Percentiles rank a stretch among this genome's conserved stretches.
phyloP scores from a whole-genome alignment of 2,888 invertebrate genomes.

The Pteria penguin region DNA sequence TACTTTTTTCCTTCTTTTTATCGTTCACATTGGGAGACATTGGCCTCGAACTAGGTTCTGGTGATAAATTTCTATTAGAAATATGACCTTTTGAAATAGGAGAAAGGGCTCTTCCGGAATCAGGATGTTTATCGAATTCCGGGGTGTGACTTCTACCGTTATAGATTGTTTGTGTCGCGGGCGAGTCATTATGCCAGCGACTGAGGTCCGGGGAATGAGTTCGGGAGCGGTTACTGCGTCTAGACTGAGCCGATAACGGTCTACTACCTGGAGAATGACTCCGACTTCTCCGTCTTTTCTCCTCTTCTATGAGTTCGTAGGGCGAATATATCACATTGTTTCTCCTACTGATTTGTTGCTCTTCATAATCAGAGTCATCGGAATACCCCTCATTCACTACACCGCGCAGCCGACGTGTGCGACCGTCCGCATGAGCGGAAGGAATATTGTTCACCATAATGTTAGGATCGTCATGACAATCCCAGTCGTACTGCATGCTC shows the following conservation, averaged over 20 bases:
- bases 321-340: constrained; percentile 30
- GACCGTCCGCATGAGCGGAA: not conserved
- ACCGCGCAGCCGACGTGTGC: not conserved
- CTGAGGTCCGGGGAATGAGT: constrained; percentile 38
- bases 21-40: not conserved
- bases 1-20: constrained; percentile 19
- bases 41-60: not conserved
- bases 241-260: constrained; percentile 42
- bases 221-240: constrained; percentile 34
- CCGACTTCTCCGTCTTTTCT: constrained; percentile 30
- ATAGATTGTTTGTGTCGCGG: constrained; percentile 3
- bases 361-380: constrained; percentile 37
- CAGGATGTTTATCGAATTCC: not conserved
- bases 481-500: constrained; percentile 48
- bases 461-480: constrained; percentile 16
- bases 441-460: not conserved
- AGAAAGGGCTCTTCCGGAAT: not conserved
- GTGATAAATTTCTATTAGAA: not conserved
- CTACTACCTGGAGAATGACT: constrained; percentile 43
- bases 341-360: constrained; percentile 7
- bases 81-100: not conserved
- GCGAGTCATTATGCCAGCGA: constrained; percentile 25
- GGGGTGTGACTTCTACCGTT: constrained; percentile 18
- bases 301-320: constrained; percentile 37
- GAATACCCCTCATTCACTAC: constrained; percentile 2